Base-by-base conservation (phyloP, 1,140 invertebrate genomes). In the Atta cephalotes region DNA sequence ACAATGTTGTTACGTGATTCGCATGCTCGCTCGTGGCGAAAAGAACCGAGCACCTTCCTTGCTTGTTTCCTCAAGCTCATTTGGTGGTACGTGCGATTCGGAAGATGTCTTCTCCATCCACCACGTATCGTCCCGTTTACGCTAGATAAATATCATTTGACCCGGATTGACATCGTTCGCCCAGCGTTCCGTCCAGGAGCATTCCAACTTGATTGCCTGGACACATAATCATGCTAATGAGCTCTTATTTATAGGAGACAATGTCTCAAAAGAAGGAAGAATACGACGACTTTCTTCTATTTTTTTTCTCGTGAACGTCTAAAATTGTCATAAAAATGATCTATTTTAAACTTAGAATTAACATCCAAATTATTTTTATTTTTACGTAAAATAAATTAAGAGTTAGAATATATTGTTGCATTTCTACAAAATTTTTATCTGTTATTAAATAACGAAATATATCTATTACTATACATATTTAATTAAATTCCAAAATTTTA, bases 201-300 rank as follows among this genome's bases (percentile, higher is more conserved):
- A 88, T 78, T 56, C 77, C 58, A 21, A 51, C 35, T 53, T 39
- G 72, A 88, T 89, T 79, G 86, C 28, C 25, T 71, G 78, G 86
- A 68, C 86, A 68, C 78, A 82, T 88, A 89, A 89, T 88, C 85
- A 89, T 89, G 88, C 87, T 89, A 88, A 89, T 45, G 45, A 79
- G 31, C 31, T 78, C 71, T 53, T 88, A 85, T 89, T 88, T 89
- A 88, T 88, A 85, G 88, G 53, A 63, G 80, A 71, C 72, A 72
- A 71, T 63, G 53, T 76, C 53, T 76, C 9, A 51, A 89, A 88
- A 78, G 28, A 18, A 79, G 18, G 25, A 65, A 65, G 72, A 85
- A 77, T n/a, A 25, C 9, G 39, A 63, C 0, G 6, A 49, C 18
- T 18, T 14, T 68, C 31, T 45, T 68, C 51, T 53, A 1, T 14